These are phyloP conservation scores for Hystrix cristata DNA, from an alignment of 2,113 vertebrate genomes.

Conservation along the genomic window DNA sequence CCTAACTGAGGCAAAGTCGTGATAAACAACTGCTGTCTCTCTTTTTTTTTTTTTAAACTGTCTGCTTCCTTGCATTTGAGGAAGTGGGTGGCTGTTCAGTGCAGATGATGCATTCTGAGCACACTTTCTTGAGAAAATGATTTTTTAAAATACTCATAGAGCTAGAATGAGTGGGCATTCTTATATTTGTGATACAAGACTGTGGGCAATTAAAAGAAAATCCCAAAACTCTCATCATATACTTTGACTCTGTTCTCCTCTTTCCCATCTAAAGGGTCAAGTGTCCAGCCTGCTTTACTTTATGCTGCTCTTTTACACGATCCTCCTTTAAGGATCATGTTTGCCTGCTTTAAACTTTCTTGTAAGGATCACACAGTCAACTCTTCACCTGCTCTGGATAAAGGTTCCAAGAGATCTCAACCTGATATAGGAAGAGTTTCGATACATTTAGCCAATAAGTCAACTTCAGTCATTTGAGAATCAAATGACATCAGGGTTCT, in stretches of 20 bases:
- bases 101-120: background rate
- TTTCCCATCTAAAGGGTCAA: background rate
- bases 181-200: background rate
- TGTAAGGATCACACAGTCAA: background rate
- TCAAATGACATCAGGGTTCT: background rate
- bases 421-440: background rate
- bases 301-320: too few relatives aligned
- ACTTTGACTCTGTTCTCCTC: background rate
- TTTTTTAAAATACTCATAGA: background rate
- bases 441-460: background rate
- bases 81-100: conserved; percentile 84
- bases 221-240: background rate
- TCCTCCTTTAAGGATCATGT: too few relatives aligned
- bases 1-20: conserved; percentile 57
- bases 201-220: background rate
- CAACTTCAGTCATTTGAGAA: background rate
- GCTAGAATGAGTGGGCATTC: background rate
- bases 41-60: conserved; percentile 69
- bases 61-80: conserved; percentile 82
- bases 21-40: conserved; percentile 76
- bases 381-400: background rate
- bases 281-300: too few relatives aligned
- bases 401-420: background rate
- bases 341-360: background rate
- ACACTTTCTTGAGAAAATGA: background rate